phyloP scores from a whole-genome alignment of 2,113 vertebrate species.

The Agelaius phoeniceus region DNA sequence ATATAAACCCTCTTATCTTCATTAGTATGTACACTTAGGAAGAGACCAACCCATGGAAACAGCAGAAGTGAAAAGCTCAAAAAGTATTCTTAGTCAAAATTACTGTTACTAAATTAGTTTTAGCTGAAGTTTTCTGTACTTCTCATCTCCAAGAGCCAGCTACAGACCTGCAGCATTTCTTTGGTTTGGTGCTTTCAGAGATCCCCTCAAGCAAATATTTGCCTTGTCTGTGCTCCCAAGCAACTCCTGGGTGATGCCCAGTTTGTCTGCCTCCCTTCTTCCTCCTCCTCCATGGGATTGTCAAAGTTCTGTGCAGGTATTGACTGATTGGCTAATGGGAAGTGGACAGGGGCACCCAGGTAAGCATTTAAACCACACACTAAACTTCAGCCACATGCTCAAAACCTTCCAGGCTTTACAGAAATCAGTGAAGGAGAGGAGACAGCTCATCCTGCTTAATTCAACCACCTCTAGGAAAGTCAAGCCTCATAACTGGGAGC shows the following conservation, averaged over 20 bases:
- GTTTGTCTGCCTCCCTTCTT: neutral
- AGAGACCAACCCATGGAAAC: neutral
- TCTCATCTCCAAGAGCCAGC: neutral
- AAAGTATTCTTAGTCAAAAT: neutral
- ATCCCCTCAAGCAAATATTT: neutral
- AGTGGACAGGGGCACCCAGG: neutral
- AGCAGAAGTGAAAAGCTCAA: neutral
- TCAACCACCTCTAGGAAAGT: neutral
- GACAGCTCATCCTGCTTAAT: neutral
- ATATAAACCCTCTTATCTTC: neutral
- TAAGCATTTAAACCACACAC: neutral
- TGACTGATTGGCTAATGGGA: neutral
- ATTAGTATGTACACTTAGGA: neutral
- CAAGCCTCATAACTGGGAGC: neutral
- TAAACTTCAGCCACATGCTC: neutral
- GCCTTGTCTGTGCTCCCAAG: neutral
- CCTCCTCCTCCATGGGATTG: neutral
- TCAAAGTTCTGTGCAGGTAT: neutral
- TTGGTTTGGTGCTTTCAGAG: neutral
- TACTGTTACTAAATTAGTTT: neutral
- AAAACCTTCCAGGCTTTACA: neutral
- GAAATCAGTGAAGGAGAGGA: neutral
- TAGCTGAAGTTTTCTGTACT: neutral
- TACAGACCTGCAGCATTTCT: neutral
- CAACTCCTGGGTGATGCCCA: neutral